Evolutionary conservation across 2,888 invertebrate species (phyloP), one percentile per base, ranked within the genome.

Genomic region (Pseudococcus longispinus): DNA sequence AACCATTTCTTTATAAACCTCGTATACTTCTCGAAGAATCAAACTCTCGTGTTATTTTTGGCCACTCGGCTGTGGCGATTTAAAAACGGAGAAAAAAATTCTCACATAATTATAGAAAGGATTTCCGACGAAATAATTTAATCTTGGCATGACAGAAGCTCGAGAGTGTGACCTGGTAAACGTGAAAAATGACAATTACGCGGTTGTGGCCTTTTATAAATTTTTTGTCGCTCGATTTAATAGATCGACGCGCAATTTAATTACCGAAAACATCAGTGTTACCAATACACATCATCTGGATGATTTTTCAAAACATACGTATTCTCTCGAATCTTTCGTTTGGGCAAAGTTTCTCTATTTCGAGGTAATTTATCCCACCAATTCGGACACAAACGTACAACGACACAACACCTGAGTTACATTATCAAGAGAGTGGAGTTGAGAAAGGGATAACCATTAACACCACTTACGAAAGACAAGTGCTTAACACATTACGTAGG

Each of bases 111-210:
- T 60, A 60, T 60, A 60, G 70, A 70, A 29, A 70, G 29, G 29
- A 70, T 70, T 70, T 29, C 70, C 70, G 70, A 70, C 70, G 29
- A 18, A 29, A 70, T 70, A 70, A 70, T 70, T 70, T 29, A 70
- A 29, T 70, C 70, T 70, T 70, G 70, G 70, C 70, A 15, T 11
- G 65, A 0, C 60, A 23, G 20, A 60, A 4, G 29, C 26, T 8
- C 70, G 18, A 20, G 11, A 9, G 8, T 23, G 70, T 70, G 70
- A 70, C 70, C 70, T 29, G 70, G 29, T 70, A 70, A 70, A 70
- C 8, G 29, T 70, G 32, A 29, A 26, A 70, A 70, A 70, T 70
- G 26, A 29, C 29, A 70, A 29, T 70, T 29, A 29, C 70, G 29
- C 70, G 32, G 70, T 4, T 23, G 23, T 60, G 9, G 60, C 60